phyloP scores from a whole-genome alignment of 2,797 vertebrate species.

The Sebastes oblongus region DNA sequence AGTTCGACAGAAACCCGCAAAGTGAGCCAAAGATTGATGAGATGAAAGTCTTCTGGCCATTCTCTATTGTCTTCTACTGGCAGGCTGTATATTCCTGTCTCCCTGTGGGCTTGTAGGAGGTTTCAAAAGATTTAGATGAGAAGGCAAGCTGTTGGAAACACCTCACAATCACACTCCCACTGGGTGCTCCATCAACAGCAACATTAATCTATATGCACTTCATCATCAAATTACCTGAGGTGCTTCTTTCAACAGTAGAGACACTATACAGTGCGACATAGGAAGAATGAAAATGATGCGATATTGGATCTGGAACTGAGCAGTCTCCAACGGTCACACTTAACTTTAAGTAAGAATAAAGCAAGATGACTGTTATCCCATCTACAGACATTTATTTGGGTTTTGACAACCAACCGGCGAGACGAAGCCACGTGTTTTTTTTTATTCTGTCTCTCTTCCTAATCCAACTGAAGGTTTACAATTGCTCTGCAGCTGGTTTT shows the following conservation, averaged over 20 bases:
- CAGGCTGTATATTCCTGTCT: constrained; percentile 55
- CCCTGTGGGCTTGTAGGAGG: constrained; percentile 66
- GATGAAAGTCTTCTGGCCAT: constrained; percentile 58
- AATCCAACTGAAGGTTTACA: constrained; percentile 4
- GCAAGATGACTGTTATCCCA: background rate
- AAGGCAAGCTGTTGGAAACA: constrained; percentile 70
- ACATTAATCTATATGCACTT: constrained; percentile 70
- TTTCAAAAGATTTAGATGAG: constrained; percentile 74
- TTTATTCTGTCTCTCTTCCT: constrained; percentile 2
- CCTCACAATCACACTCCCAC: constrained; percentile 73
- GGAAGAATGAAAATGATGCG: constrained; percentile 22
- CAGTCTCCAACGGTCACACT: background rate
- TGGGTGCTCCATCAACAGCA: constrained; percentile 70
- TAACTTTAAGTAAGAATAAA: background rate
- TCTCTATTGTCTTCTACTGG: constrained; percentile 72
- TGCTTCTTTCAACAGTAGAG: constrained; percentile 50
- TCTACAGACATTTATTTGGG: background rate
- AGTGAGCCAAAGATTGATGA: constrained; percentile 66
- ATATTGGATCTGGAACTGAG: constrained; percentile 25
- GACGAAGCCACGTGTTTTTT: background rate
- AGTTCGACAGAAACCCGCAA: constrained; percentile 33
- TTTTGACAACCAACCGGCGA: constrained; percentile 4
- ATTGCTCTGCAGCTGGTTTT: constrained; percentile 16
- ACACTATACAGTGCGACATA: background rate
- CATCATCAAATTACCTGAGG: constrained; percentile 64